Percentiles rank a stretch among this genome's conserved stretches.
phyloP scores from a whole-genome alignment of 2,888 invertebrate species.

The Amiota mariae region DNA sequence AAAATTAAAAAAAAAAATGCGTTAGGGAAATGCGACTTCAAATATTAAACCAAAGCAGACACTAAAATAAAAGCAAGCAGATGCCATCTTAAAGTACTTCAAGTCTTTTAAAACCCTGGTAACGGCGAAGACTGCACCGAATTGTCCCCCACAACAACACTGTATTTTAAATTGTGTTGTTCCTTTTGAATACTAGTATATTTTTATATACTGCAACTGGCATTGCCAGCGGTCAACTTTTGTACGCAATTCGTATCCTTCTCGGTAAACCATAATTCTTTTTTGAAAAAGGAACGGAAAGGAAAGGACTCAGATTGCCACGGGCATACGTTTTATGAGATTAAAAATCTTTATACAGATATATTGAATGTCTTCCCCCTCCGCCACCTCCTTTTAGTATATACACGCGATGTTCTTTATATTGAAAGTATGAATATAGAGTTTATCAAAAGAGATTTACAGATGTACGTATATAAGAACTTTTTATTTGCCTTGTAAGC shows the following conservation, averaged over 20 bases:
- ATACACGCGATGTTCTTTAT: no score
- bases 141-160: neutral
- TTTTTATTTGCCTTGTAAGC: neutral
- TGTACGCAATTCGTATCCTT: slow-evolving; percentile 2
- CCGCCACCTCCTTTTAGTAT: no score
- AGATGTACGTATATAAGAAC: neutral
- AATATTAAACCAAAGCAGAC: neutral
- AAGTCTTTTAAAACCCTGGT: neutral
- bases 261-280: neutral
- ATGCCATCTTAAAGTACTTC: neutral
- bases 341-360: no score
- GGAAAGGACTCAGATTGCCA: neutral
- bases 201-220: neutral
- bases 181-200: neutral
- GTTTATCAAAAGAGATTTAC: no score
- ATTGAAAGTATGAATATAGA: no score
- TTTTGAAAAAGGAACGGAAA: neutral
- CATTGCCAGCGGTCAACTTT: slow-evolving; percentile 20
- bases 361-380: no score
- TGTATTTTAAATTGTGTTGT: neutral
- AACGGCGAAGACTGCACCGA: neutral
- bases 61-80: no score
- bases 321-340: neutral
- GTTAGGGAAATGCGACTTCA: neutral
- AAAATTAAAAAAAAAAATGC: slow-evolving; percentile 16